A percentile compares a stretch with the other conserved stretches of the same genome.
Evolutionary conservation across 1,140 invertebrate genomes (phyloP).

Genomic region (Andrena cerasifolii): DNA sequence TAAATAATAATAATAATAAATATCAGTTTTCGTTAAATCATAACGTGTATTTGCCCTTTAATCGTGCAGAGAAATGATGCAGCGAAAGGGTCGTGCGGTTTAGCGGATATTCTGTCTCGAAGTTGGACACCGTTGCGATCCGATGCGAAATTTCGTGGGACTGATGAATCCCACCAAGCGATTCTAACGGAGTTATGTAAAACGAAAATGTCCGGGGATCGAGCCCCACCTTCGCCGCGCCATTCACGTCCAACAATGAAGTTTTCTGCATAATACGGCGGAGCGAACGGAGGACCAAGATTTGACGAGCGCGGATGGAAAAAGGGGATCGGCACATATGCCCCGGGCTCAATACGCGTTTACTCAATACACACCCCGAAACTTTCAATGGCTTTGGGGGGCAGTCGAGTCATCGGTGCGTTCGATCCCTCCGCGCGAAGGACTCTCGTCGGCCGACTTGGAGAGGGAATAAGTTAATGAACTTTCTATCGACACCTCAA

Average conservation of each 20-base stretch:
- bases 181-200: conserved; percentile 60
- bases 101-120: conserved; percentile 20
- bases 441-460: neutral
- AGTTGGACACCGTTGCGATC: conserved; percentile 15
- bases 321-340: conserved; percentile 60
- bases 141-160: conserved; percentile 45
- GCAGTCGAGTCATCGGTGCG: conserved; percentile 20
- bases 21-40: too few relatives aligned
- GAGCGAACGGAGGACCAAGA: conserved; percentile 40
- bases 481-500: neutral
- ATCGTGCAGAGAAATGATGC: neutral
- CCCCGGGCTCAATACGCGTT: conserved; percentile 46
- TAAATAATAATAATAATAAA: too few relatives aligned
- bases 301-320: conserved; percentile 40
- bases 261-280: conserved; percentile 66
- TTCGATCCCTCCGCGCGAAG: neutral
- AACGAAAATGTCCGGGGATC: conserved; percentile 55
- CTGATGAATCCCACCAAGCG: conserved; percentile 5
- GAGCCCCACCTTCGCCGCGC: conserved; percentile 45
- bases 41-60: neutral
- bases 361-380: conserved; percentile 45
- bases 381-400: conserved; percentile 32
- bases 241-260: conserved; percentile 60
- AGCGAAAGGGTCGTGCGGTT: neutral
- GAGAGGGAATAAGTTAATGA: neutral